Percentiles rank a stretch among this genome's conserved stretches.
These are phyloP conservation scores for Coilia nasus DNA, from an alignment of 2,797 vertebrate species.

Conservation along the genomic window DNA sequence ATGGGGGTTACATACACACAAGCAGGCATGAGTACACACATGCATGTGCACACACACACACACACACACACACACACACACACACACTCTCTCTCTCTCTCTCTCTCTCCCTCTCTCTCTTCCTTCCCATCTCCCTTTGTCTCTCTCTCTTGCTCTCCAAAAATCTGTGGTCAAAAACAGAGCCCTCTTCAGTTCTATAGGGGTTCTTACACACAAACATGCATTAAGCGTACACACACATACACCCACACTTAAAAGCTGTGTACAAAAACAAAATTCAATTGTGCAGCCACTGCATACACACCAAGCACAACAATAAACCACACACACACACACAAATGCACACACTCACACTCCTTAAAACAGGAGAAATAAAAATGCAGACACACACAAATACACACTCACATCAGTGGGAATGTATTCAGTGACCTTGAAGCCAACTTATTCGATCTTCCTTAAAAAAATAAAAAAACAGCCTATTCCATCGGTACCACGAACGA, in stretches of 20 bases:
- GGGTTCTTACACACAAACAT: background rate
- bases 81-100: background rate
- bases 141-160: constrained; percentile 18
- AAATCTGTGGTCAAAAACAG: background rate
- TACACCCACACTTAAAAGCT: too few relatives aligned
- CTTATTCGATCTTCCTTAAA: too few relatives aligned
- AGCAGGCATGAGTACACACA: constrained; percentile 45
- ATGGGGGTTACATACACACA: constrained; percentile 10
- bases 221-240: background rate
- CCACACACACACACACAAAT: background rate
- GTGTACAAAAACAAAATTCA: too few relatives aligned
- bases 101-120: too few relatives aligned
- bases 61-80: constrained; percentile 33
- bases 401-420: background rate
- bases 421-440: too few relatives aligned
- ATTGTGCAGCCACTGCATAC: too few relatives aligned
- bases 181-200: background rate
- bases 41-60: constrained; percentile 32
- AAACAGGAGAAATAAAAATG: background rate
- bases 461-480: too few relatives aligned
- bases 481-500: too few relatives aligned
- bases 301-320: background rate
- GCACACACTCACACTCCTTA: background rate
- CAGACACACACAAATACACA: background rate
- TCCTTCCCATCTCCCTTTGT: constrained; percentile 21